These are phyloP conservation scores for Ivindomyrus marchei DNA, from an alignment of 2,113 vertebrate species.

Conservation along the genomic window DNA sequence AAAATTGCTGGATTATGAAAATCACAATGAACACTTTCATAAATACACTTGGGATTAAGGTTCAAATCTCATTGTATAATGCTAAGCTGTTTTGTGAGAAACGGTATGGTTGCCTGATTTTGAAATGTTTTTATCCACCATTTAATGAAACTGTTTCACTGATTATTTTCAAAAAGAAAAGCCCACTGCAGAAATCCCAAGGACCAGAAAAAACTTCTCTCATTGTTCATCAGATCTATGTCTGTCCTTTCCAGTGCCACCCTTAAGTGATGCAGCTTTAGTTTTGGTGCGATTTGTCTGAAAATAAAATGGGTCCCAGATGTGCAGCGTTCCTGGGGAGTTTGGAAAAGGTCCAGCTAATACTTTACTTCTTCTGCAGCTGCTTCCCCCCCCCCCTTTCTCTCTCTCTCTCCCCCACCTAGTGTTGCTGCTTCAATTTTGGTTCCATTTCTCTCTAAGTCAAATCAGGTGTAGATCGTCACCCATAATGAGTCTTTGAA, in stretches of 20 bases:
- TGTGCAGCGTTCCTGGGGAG: neutral
- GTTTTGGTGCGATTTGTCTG: neutral
- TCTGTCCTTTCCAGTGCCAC: neutral
- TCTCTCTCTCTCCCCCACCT: too few relatives aligned
- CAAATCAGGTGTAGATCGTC: neutral
- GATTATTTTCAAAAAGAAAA: neutral
- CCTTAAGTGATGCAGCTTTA: neutral
- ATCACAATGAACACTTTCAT: neutral
- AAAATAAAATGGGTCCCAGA: neutral
- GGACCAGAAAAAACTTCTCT: neutral
- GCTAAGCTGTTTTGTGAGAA: neutral
- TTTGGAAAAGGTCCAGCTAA: neutral
- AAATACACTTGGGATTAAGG: neutral
- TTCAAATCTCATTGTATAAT: neutral
- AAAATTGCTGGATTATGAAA: neutral
- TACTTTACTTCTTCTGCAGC: neutral
- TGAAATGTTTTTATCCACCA: neutral
- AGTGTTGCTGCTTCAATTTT: neutral
- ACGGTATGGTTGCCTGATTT: neutral
- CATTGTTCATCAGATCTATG: neutral
- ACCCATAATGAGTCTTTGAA: neutral
- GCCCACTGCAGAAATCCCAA: neutral
- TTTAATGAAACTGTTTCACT: neutral
- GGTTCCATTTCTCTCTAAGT: neutral
- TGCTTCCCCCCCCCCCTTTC: too few relatives aligned